Evolutionary conservation across 2,797 vertebrate genomes (phyloP).

Genomic region (Pogonophryne albipinna): DNA sequence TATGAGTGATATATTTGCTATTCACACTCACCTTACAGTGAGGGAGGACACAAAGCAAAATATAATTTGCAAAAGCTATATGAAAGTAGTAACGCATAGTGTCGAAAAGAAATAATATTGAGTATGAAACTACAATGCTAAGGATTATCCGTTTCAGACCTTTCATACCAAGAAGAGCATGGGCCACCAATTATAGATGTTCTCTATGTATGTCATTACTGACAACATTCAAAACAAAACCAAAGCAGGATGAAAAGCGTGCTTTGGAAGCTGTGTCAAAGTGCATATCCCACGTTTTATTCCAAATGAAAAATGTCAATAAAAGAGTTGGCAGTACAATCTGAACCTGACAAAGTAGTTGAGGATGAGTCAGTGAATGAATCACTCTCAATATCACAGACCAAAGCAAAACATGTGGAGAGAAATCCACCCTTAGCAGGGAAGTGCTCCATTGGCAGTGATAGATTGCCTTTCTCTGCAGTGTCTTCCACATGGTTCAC

Average conservation of each 20-base stretch:
- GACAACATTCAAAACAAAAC: constrained; percentile 45
- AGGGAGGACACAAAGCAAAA: constrained; percentile 21
- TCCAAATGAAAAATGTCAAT: constrained; percentile 52
- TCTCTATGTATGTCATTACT: constrained; percentile 57
- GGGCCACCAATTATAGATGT: constrained; percentile 29
- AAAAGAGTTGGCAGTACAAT: constrained; percentile 66
- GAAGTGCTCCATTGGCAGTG: constrained; percentile 61
- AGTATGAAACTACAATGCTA: constrained; percentile 9
- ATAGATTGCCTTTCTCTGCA: constrained; percentile 61
- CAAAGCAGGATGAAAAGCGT: constrained; percentile 55
- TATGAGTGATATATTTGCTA: constrained; percentile 48
- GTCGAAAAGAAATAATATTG: constrained; percentile 6
- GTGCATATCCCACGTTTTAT: constrained; percentile 63
- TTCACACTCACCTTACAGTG: constrained; percentile 37
- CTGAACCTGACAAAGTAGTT: constrained; percentile 72
- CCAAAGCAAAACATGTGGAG: constrained; percentile 67
- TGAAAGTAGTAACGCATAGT: constrained; percentile 19
- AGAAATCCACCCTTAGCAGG: constrained; percentile 50
- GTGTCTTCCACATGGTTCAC: constrained; percentile 69
- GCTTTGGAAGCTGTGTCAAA: constrained; percentile 57
- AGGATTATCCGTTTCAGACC: constrained; percentile 32
- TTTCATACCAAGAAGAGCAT: constrained; percentile 33
- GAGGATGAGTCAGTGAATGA: constrained; percentile 75
- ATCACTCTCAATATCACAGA: constrained; percentile 68
- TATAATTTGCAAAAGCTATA: constrained; percentile 15